Evolutionary conservation across 2,113 vertebrate genomes (phyloP), one percentile per base, ranked within the genome.

Genomic region (Etheostoma spectabile): DNA sequence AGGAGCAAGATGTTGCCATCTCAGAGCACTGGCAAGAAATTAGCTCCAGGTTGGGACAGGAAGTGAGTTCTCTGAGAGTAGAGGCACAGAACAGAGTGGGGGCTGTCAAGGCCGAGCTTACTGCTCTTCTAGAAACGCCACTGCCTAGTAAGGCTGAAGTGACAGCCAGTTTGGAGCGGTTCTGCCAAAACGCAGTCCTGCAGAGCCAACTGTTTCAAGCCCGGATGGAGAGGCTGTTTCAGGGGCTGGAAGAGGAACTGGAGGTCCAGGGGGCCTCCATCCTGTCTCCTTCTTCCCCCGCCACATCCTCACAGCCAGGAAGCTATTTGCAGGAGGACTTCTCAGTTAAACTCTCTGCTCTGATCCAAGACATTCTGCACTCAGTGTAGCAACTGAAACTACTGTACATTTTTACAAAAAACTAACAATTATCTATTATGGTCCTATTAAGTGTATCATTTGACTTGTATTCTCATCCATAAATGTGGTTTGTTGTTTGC

Each of bases 291-390:
- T 27, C 24, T 18, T 48, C 82, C 12, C 15, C 91, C 49, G 46
- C 83, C 19, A 68, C n/a, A 1, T 68, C 86, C 21, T 24, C 62
- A 46, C 87, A 93, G 45, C 69, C 87, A 35, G 82, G 71, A 4
- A 90, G 85, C 0, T 86, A 92, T 16, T 69, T 96, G 80, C 93
- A 92, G 46, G 94, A 96, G 76, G 94, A 95, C 8, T 95, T 97
- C 79, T 95, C 93, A 16, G 85, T 88, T 1, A 95, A 94, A 57
- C 91, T 98, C 0, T 95, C 96, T 0, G 93, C 95, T 55, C 92
- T 98, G 64, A 96, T 97, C 85, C 92, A 94, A 71, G 96, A 98
- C 68, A 97, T 98, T 86, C 72, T 93, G 55, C 94, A 94, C 48
- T 95, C 94, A 81, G 92, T 98, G 74, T 76, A 92, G 89, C 92